A percentile compares a stretch with the other conserved stretches of the same genome.
These are phyloP conservation scores for Cephalopholis sonnerati DNA, from an alignment of 2,113 vertebrate species.

Conservation along the genomic window DNA sequence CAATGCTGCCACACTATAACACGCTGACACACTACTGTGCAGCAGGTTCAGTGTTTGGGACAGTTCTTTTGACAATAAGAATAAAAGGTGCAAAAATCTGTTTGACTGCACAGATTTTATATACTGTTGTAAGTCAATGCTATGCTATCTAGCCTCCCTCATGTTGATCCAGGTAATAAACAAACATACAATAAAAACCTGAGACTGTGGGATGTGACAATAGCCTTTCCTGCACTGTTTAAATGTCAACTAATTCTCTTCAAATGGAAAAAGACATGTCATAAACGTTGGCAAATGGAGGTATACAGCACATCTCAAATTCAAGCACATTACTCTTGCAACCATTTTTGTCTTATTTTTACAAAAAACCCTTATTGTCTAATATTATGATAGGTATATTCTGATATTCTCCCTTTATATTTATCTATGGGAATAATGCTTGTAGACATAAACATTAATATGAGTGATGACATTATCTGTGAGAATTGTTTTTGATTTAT, in stretches of 20 bases:
- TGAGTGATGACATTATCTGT: neutral
- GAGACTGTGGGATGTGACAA: neutral
- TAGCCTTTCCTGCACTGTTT: neutral
- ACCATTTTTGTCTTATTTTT: neutral
- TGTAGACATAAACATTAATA: neutral
- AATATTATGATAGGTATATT: neutral
- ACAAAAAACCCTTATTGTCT: neutral
- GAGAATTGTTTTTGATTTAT: neutral
- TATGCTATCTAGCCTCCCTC: neutral
- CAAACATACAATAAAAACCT: neutral
- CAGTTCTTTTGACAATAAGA: neutral
- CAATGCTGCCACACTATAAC: neutral
- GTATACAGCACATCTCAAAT: neutral
- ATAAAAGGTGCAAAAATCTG: neutral
- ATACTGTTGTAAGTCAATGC: neutral
- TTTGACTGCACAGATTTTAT: neutral
- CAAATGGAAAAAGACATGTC: neutral
- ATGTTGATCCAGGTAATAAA: neutral
- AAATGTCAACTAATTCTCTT: neutral
- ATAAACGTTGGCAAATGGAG: neutral
- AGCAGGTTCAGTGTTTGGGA: neutral
- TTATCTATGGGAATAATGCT: too few relatives aligned
- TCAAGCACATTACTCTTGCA: neutral
- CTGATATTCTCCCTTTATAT: neutral
- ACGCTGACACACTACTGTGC: neutral